Conservation (phyloP, 2,113 vertebrate species). For the Phrynosoma blainvillii region DNA sequence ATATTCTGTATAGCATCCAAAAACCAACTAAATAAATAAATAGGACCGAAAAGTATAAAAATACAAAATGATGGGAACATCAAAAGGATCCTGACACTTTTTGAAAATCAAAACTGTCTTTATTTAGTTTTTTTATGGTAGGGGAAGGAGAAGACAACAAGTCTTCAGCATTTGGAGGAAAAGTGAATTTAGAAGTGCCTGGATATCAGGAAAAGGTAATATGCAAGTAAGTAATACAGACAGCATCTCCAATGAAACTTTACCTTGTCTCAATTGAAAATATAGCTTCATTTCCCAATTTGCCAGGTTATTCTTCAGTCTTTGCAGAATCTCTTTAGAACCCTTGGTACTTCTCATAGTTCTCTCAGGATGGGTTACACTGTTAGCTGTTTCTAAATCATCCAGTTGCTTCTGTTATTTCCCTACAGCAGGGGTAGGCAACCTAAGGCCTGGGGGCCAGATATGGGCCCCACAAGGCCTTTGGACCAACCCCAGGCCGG, state of each 20-base stretch:
- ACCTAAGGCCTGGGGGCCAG: no score
- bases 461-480: no score
- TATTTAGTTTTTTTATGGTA: background rate
- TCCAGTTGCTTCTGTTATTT: constrained; percentile 38
- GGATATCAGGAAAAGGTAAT: background rate
- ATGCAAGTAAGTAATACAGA: background rate
- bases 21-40: background rate
- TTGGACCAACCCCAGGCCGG: no score
- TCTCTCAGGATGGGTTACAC: constrained; percentile 15
- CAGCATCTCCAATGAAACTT: background rate
- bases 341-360: constrained; percentile 12
- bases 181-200: background rate
- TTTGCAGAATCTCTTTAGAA: constrained; percentile 16
- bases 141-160: background rate
- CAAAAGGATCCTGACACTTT: background rate
- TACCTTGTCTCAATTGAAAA: constrained; percentile 20
- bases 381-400: constrained; percentile 35
- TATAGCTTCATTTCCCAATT: constrained; percentile 32
- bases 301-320: constrained; percentile 14
- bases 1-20: background rate
- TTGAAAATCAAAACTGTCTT: background rate
- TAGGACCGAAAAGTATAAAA: background rate
- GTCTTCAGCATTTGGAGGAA: background rate
- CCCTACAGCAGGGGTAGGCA: constrained; percentile 30
- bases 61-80: background rate